Conservation (phyloP, 1,140 invertebrate genomes). For the Heterodera carotae region DNA sequence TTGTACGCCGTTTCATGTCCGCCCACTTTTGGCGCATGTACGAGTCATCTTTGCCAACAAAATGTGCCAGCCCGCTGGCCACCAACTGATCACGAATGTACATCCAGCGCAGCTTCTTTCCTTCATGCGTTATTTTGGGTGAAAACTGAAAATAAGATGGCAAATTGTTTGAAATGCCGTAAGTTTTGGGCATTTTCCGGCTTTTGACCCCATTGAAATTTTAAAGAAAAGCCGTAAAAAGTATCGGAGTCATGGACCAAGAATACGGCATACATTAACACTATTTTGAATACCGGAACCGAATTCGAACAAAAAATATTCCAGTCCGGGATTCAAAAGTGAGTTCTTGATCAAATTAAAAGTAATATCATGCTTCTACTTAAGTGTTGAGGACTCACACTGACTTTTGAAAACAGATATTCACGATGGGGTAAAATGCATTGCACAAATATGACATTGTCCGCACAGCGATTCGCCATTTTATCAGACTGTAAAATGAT, state of each 20-base stretch:
- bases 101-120: background rate
- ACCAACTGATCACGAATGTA: background rate
- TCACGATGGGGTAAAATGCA: background rate
- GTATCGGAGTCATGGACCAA: no score
- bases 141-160: background rate
- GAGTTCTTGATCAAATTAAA: no score
- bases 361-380: no score
- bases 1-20: conserved; percentile 9
- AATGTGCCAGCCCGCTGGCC: background rate
- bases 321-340: no score
- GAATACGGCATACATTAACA: no score
- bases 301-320: no score
- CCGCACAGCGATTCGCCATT: background rate
- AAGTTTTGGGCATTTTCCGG: no score
- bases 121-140: background rate
- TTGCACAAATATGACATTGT: background rate
- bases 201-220: no score
- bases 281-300: no score
- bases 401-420: background rate
- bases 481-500: background rate
- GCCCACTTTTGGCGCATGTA: conserved; percentile 12
- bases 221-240: no score
- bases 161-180: no score
- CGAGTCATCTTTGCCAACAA: conserved; percentile 6
- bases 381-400: no score